Percentiles rank a stretch among this genome's conserved stretches.
Evolutionary conservation across 1,140 invertebrate species (phyloP).

Genomic region (Eupeodes corollae): DNA sequence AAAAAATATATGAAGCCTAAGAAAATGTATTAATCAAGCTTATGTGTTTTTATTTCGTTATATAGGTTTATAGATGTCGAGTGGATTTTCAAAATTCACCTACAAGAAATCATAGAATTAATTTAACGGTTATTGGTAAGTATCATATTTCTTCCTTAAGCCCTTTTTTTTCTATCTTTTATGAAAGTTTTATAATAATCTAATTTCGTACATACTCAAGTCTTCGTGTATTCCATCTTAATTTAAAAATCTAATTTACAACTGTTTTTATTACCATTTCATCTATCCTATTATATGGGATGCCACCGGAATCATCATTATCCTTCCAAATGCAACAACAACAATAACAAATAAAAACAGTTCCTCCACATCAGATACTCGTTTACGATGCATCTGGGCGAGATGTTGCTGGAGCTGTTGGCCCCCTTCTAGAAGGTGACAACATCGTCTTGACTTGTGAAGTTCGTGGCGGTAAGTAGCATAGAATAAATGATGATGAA

Average conservation of each 20-base stretch:
- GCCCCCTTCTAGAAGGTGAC: slow-evolving; percentile 71
- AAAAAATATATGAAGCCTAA: neutral
- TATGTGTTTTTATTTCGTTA: slow-evolving; percentile 9
- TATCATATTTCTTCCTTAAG: slow-evolving; percentile 10
- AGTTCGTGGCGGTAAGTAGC: slow-evolving; percentile 72
- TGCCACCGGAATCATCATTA: neutral
- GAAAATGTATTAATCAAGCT: slow-evolving; percentile 8
- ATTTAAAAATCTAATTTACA: neutral
- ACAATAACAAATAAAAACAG: slow-evolving; percentile 38
- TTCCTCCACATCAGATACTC: slow-evolving; percentile 72
- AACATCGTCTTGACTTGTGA: slow-evolving; percentile 75
- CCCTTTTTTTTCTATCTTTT: neutral
- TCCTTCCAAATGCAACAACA: neutral
- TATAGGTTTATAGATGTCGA: slow-evolving; percentile 61
- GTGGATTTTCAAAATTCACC: slow-evolving; percentile 85
- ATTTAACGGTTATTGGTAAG: slow-evolving; percentile 84
- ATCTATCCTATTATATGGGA: neutral
- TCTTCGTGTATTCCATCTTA: neutral
- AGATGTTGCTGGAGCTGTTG: slow-evolving; percentile 60
- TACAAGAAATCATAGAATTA: slow-evolving; percentile 79
- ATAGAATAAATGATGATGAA: neutral
- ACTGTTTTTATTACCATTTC: neutral
- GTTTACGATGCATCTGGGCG: slow-evolving; percentile 72
- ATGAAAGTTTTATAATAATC: neutral
- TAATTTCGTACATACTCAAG: neutral